These are phyloP conservation scores for Drosophila paranaensis DNA, from an alignment of 2,888 invertebrate genomes.

Conservation along the genomic window DNA sequence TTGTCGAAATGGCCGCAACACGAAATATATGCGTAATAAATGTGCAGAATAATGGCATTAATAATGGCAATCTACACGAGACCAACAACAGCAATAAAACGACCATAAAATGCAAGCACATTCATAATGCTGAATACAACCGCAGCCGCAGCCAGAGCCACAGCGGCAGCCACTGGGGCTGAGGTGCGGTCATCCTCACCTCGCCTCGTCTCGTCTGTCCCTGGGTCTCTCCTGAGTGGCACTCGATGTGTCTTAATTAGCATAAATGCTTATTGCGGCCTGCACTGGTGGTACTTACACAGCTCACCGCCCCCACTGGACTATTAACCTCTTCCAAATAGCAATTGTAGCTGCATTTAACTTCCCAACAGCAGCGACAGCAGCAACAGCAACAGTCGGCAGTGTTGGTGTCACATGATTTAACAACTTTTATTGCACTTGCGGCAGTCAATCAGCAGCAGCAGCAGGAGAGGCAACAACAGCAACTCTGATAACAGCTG, in stretches of 20 bases:
- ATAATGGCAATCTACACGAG: slow-evolving; percentile 61
- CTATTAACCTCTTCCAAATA: background rate
- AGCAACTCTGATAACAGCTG: slow-evolving; percentile 1
- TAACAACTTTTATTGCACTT: slow-evolving; percentile 66
- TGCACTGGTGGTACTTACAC: slow-evolving; percentile 36
- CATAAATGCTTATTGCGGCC: slow-evolving; percentile 64
- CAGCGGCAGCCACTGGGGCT: slow-evolving; percentile 37
- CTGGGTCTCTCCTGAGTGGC: slow-evolving; percentile 17
- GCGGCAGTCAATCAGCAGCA: slow-evolving; percentile 61
- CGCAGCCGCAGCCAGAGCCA: background rate
- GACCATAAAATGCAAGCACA: slow-evolving; percentile 71
- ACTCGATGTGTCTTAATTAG: slow-evolving; percentile 75
- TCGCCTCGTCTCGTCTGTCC: background rate
- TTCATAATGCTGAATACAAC: slow-evolving; percentile 42
- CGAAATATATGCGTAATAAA: slow-evolving; percentile 58
- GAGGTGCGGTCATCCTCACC: background rate
- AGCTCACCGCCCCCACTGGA: slow-evolving; percentile 5
- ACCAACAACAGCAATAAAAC: slow-evolving; percentile 71
- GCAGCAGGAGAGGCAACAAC: slow-evolving; percentile 19
- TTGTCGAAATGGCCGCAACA: slow-evolving; percentile 50
- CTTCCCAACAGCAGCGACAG: background rate
- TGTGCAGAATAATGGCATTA: slow-evolving; percentile 66
- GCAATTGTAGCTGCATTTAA: slow-evolving; percentile 9
- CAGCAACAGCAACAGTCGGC: slow-evolving; percentile 25
- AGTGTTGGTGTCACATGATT: slow-evolving; percentile 48